Conservation (phyloP, 1,140 invertebrate genomes). For the Procambarus virginalis region DNA sequence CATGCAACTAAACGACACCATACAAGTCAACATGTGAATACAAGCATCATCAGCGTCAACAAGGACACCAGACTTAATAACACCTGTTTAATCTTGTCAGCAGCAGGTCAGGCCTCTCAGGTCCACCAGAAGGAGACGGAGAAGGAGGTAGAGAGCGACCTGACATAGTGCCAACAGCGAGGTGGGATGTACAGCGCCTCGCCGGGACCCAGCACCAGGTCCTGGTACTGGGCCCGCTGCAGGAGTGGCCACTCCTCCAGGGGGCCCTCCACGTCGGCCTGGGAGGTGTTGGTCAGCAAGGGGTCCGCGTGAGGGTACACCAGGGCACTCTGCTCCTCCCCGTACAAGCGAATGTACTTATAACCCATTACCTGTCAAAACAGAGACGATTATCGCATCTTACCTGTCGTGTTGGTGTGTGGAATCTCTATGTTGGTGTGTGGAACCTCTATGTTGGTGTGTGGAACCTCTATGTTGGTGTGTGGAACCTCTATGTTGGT, state of each 20-base stretch:
- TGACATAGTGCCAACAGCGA: slow-evolving; percentile 79
- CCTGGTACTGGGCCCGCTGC: slow-evolving; percentile 67
- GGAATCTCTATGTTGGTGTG: background rate
- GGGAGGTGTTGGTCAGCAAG: slow-evolving; percentile 85
- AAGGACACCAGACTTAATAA: no score
- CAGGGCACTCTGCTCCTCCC: slow-evolving; percentile 80
- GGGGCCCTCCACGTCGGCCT: slow-evolving; percentile 77
- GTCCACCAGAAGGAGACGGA: slow-evolving; percentile 81
- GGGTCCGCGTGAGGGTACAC: slow-evolving; percentile 88
- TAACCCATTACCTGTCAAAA: slow-evolving; percentile 81
- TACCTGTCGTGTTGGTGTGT: background rate
- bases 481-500: no score
- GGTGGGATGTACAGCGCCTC: slow-evolving; percentile 80
- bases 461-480: no score
- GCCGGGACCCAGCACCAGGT: slow-evolving; percentile 77
- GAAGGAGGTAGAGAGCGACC: slow-evolving; percentile 78
- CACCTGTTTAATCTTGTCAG: no score
- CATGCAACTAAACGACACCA: no score
- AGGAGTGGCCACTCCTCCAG: slow-evolving; percentile 75
- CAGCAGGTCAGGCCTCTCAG: background rate
- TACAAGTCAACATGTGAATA: no score
- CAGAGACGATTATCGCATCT: background rate
- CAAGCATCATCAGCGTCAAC: no score
- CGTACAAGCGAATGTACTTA: slow-evolving; percentile 89
- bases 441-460: no score